phyloP scores from a whole-genome alignment of 2,888 invertebrate genomes.

The Exocentrus adspersus region DNA sequence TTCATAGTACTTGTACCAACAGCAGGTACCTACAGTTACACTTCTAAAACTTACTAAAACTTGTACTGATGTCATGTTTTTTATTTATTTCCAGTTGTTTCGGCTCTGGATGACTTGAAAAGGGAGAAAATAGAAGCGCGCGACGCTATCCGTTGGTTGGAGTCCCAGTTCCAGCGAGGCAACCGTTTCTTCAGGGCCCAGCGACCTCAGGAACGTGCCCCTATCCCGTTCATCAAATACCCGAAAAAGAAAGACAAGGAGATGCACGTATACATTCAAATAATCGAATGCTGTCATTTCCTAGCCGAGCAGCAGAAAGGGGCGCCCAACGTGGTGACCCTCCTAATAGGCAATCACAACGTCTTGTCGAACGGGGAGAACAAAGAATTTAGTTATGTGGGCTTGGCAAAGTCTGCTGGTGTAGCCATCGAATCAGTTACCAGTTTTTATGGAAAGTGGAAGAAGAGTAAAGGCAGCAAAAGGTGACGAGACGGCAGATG shows the following conservation, averaged over 20 bases:
- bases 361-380: slow-evolving; percentile 63
- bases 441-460: slow-evolving; percentile 87
- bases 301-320: slow-evolving; percentile 71
- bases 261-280: slow-evolving; percentile 79
- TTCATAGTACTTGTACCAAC: slow-evolving; percentile 90
- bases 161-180: slow-evolving; percentile 85
- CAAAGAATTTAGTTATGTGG: slow-evolving; percentile 78
- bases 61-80: no score
- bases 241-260: slow-evolving; percentile 82
- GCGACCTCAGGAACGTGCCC: slow-evolving; percentile 81
- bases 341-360: slow-evolving; percentile 74
- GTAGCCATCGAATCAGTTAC: slow-evolving; percentile 84
- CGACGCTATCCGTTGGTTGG: slow-evolving; percentile 94
- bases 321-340: slow-evolving; percentile 74
- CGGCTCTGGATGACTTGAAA: slow-evolving; percentile 88
- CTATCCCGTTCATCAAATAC: slow-evolving; percentile 77
- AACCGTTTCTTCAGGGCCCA: slow-evolving; percentile 89
- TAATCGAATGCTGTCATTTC: slow-evolving; percentile 86
- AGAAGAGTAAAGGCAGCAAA: slow-evolving; percentile 75
- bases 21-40: slow-evolving; percentile 72
- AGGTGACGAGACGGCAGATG: slow-evolving; percentile 62
- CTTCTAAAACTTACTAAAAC: no score
- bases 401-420: slow-evolving; percentile 82
- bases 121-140: slow-evolving; percentile 85
- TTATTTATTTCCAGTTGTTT: slow-evolving; percentile 75